Evolutionary conservation across 2,888 invertebrate species (phyloP).

Genomic region (Acleris holmiana): DNA sequence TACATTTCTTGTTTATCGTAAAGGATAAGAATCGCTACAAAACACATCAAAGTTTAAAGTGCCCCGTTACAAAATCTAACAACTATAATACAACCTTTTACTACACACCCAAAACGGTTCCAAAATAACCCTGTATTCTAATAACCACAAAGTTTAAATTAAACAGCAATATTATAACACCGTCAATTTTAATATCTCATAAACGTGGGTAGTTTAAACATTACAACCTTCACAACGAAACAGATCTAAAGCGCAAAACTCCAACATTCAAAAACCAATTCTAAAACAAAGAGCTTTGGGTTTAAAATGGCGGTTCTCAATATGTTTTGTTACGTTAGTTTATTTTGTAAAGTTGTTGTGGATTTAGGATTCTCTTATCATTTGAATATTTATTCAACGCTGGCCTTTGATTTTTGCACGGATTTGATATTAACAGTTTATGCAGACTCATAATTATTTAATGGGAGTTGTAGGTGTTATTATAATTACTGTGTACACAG

Average conservation of each 20-base stretch:
- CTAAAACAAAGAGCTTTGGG: too few species aligned
- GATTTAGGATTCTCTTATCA: slow-evolving; percentile 34
- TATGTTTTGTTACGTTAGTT: too few species aligned
- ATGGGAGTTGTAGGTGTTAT: slow-evolving; percentile 4
- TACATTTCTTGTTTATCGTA: too few species aligned
- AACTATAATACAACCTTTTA: background rate
- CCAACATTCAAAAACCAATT: too few species aligned
- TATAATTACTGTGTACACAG: background rate
- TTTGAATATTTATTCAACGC: slow-evolving; percentile 28
- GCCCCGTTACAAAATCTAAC: background rate
- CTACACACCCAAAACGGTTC: background rate
- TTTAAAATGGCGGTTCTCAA: too few species aligned
- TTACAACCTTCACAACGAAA: background rate
- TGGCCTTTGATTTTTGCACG: slow-evolving; percentile 28
- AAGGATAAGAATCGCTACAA: too few species aligned
- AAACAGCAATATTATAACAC: slow-evolving; percentile 23
- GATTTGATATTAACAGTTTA: slow-evolving; percentile 24
- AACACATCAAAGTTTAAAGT: too few species aligned
- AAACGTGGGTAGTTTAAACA: slow-evolving; percentile 25
- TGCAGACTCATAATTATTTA: slow-evolving; percentile 18
- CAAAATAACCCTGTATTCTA: background rate
- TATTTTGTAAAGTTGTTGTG: slow-evolving; percentile 1
- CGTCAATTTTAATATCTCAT: slow-evolving; percentile 27
- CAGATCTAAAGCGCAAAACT: too few species aligned
- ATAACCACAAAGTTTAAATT: slow-evolving; percentile 19